phyloP scores from a whole-genome alignment of 2,797 vertebrate genomes.

The Myotis findleyi region DNA sequence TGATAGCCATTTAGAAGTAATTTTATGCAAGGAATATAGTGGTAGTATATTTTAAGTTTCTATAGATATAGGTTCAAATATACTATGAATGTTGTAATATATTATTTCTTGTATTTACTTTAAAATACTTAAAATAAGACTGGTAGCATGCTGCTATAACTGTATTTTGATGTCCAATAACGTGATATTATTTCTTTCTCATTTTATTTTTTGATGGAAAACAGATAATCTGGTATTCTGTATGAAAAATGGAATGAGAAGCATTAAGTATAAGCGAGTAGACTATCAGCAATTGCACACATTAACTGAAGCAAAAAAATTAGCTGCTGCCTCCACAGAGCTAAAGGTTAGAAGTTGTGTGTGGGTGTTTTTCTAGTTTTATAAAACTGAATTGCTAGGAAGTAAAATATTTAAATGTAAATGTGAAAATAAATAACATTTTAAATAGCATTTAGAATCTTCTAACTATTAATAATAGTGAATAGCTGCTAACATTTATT shows the following conservation, averaged over 20 bases:
- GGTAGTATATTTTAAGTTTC: not conserved
- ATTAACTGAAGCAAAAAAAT: slow-evolving; percentile 90
- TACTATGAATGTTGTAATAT: not conserved
- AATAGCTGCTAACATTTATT: slow-evolving; percentile 29
- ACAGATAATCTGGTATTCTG: slow-evolving; percentile 88
- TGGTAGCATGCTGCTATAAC: not conserved
- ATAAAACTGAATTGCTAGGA: slow-evolving; percentile 48
- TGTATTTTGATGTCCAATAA: slow-evolving; percentile 62
- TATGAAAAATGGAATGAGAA: slow-evolving; percentile 88
- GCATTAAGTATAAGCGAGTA: slow-evolving; percentile 90
- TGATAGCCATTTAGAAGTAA: slow-evolving; percentile 9
- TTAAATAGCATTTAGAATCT: slow-evolving; percentile 25
- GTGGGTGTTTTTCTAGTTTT: slow-evolving; percentile 31
- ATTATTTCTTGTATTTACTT: slow-evolving; percentile 45
- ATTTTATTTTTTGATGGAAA: slow-evolving; percentile 77
- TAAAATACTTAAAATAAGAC: slow-evolving; percentile 22
- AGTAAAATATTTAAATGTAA: slow-evolving; percentile 52
- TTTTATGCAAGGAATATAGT: not conserved
- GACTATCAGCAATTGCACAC: slow-evolving; percentile 91
- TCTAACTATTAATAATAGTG: slow-evolving; percentile 17
- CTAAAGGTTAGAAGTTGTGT: slow-evolving; percentile 90
- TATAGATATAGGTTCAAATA: slow-evolving; percentile 23
- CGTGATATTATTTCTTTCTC: slow-evolving; percentile 56
- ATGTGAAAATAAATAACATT: slow-evolving; percentile 48
- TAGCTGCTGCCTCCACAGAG: slow-evolving; percentile 88